A percentile compares a stretch with the other conserved stretches of the same genome.
Conservation (phyloP, 2,888 invertebrate genomes). For the Parapristionchus giblindavisi region DNA sequence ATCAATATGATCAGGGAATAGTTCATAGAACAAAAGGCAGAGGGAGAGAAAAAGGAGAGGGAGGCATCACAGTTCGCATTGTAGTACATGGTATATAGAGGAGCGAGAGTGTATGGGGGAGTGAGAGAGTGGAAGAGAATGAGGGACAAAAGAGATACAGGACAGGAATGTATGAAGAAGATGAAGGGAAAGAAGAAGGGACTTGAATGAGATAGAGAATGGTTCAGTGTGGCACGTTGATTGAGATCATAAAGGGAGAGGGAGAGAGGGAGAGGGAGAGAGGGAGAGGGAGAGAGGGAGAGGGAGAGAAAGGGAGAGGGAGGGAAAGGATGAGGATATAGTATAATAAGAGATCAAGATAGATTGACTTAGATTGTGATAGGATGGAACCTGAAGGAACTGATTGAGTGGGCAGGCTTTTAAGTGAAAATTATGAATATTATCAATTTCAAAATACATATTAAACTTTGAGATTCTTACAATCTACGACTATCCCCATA, state of each 20-base stretch:
- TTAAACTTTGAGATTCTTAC: conserved; percentile 9
- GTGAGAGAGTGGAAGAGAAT: background rate
- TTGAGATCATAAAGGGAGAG: background rate
- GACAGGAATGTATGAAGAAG: background rate
- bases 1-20: too few relatives aligned
- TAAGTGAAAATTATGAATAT: conserved; percentile 22
- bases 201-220: background rate
- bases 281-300: background rate
- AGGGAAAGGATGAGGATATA: conserved; percentile 22
- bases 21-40: too few relatives aligned
- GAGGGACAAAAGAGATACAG: background rate
- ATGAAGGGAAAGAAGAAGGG: conserved; percentile 9
- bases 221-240: background rate
- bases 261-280: conserved; percentile 17
- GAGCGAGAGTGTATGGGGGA: too few relatives aligned
- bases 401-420: conserved; percentile 9
- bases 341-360: conserved; percentile 28
- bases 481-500: background rate
- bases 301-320: conserved; percentile 19
- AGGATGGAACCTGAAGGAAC: background rate
- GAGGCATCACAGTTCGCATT: too few relatives aligned
- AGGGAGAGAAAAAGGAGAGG: too few relatives aligned
- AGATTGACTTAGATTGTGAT: background rate
- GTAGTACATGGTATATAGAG: too few relatives aligned
- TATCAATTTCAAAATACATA: background rate